Evolutionary conservation across 1,140 invertebrate species (phyloP), one percentile per base, ranked within the genome.

Genomic region (Venturia canescens): DNA sequence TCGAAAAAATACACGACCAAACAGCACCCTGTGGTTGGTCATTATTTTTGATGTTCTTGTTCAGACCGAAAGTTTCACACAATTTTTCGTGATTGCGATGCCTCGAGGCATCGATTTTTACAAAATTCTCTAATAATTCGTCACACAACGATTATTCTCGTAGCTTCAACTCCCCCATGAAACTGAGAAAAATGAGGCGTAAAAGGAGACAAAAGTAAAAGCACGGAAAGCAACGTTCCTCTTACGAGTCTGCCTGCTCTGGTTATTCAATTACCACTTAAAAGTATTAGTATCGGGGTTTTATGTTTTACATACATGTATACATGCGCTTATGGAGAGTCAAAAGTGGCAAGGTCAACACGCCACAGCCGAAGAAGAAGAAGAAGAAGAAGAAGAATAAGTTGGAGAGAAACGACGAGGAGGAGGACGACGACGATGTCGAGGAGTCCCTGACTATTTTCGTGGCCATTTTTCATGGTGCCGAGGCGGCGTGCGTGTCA

Each of bases 401-500:
- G n/a, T n/a, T n/a, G 60, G 21, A 63, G 23, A 3, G 23, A n/a
- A 4, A 63, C 3, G n/a, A 63, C 13, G 7, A 63, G 57, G n/a
- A 63, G n/a, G 72, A 57, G 50, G 53, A 44, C 50, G 50, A 53
- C 72, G 53, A 60, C 50, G 72, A 60, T 50, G 50, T 29, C 72
- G 75, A 66, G 53, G 60, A 66, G 75, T 76, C 72, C 53, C 72
- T 38, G 75, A 77, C 75, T 77, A 77, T 77, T 77, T 77, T 77
- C 57, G 57, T 77, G 57, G 57, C 31, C 75, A 63, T 77, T 77
- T 77, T 77, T 77, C 57, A 77, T 66, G 75, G 75, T 77, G 75
- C 75, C 75, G 75, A 77, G 75, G 75, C 57, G 57, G 57, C 75
- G 75, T 77, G 75, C 75, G 75, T 77, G 75, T 77, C 75, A 77